phyloP scores from a whole-genome alignment of 2,113 vertebrate species.

The Speoplatyrhinus poulsoni region DNA sequence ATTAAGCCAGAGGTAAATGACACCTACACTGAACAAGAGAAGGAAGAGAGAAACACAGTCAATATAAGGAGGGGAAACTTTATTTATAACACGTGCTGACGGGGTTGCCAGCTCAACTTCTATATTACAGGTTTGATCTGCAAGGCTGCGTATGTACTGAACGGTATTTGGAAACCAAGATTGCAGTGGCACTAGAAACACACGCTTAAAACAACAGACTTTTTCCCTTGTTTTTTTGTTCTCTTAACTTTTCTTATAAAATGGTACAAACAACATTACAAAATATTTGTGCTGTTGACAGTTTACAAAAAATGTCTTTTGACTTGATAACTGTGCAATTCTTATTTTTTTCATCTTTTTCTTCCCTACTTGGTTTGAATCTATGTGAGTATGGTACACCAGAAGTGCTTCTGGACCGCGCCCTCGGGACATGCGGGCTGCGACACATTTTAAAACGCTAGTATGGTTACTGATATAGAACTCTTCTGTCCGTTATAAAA shows the following conservation, averaged over 20 bases:
- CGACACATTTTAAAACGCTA: slow-evolving; percentile 72
- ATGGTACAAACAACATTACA: slow-evolving; percentile 99
- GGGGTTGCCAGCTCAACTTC: slow-evolving; percentile 70
- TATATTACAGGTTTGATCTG: slow-evolving; percentile 83
- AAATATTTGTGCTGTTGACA: slow-evolving; percentile 98
- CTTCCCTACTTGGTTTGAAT: slow-evolving; percentile 59
- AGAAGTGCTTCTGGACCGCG: slow-evolving; percentile 77
- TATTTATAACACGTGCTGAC: slow-evolving; percentile 83
- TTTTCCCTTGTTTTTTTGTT: slow-evolving; percentile 63
- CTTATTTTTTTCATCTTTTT: slow-evolving; percentile 57
- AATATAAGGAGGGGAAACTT: slow-evolving; percentile 78
- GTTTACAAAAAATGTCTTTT: slow-evolving; percentile 89
- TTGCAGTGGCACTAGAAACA: slow-evolving; percentile 87
- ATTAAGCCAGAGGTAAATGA: not conserved
- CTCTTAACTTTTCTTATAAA: slow-evolving; percentile 86
- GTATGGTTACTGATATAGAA: slow-evolving; percentile 71
- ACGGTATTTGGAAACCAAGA: slow-evolving; percentile 81
- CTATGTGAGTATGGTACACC: slow-evolving; percentile 73
- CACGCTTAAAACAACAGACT: slow-evolving; percentile 85
- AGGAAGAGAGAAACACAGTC: slow-evolving; percentile 50
- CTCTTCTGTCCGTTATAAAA: slow-evolving; percentile 81
- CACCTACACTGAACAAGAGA: slow-evolving; percentile 17
- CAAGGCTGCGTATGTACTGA: slow-evolving; percentile 82
- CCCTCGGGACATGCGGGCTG: slow-evolving; percentile 86
- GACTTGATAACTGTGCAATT: slow-evolving; percentile 77